Percentiles rank a stretch among this genome's conserved stretches.
These are phyloP conservation scores for Sorex maritimensis DNA, from an alignment of 2,797 vertebrate genomes.

Conservation along the genomic window DNA sequence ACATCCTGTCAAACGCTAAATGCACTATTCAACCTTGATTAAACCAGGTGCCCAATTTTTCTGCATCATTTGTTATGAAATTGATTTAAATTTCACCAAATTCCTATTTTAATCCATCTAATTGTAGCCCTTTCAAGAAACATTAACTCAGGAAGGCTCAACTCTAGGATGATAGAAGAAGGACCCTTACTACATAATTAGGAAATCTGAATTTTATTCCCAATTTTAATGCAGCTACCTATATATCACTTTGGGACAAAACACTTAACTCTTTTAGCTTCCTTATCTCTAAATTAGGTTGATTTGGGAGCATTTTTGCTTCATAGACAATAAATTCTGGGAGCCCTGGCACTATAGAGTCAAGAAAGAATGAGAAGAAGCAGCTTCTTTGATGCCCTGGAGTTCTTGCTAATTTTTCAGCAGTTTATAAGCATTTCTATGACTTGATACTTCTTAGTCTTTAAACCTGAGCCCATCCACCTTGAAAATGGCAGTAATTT, in stretches of 20 bases:
- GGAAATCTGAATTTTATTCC: background rate
- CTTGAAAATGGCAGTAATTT: background rate
- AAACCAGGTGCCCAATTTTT: background rate
- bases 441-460: background rate
- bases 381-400: background rate
- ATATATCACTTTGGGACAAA: background rate
- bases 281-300: background rate
- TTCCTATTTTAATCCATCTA: background rate
- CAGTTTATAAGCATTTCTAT: background rate
- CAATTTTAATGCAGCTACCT: background rate
- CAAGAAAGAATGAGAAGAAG: background rate
- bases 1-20: background rate
- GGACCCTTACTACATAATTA: background rate
- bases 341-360: background rate
- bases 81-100: conserved; percentile 8
- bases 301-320: no score
- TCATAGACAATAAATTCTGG: background rate
- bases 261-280: background rate
- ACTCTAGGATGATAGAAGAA: background rate
- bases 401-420: background rate
- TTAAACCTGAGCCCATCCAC: background rate
- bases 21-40: background rate
- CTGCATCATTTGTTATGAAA: background rate
- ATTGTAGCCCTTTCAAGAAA: conserved; percentile 40
- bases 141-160: background rate